Percentiles rank a stretch among this genome's conserved stretches.
Conservation (phyloP, 1,140 invertebrate genomes). For the Pristionchus pacificus region DNA sequence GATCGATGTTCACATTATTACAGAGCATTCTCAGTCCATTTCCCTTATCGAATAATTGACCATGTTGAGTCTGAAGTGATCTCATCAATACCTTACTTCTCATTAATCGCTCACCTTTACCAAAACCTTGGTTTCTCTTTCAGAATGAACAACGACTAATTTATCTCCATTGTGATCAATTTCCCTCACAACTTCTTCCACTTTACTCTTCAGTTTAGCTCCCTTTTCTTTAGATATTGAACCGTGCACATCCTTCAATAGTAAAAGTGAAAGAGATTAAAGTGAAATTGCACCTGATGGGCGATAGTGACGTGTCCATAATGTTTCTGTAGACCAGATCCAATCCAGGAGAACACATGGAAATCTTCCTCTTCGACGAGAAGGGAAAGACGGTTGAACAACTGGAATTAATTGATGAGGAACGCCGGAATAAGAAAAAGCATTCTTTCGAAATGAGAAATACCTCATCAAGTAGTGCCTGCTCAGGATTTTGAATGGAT, state of each 20-base stretch:
- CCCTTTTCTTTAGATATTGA: conserved; percentile 21
- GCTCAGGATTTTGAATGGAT: conserved; percentile 50
- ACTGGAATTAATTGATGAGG: conserved; percentile 18
- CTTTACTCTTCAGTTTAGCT: conserved; percentile 33
- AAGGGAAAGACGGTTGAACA: conserved; percentile 45
- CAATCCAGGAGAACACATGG: conserved; percentile 54
- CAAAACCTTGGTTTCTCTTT: conserved; percentile 55
- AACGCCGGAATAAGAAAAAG: not conserved
- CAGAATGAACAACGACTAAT: conserved; percentile 43
- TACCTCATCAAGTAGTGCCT: conserved; percentile 45
- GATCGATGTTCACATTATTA: conserved; percentile 50
- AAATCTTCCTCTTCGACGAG: conserved; percentile 51
- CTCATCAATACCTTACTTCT: too few species aligned
- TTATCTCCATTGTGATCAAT: conserved; percentile 41
- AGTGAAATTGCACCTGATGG: conserved; percentile 52
- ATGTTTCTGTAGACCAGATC: conserved; percentile 56
- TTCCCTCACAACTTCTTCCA: conserved; percentile 45
- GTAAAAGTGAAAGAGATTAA: too few species aligned
- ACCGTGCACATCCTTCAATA: conserved; percentile 13
- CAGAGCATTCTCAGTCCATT: conserved; percentile 48
- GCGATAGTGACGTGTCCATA: conserved; percentile 56
- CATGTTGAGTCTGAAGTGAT: too few species aligned
- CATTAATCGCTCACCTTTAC: conserved; percentile 50
- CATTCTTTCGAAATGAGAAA: not conserved
- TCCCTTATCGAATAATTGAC: conserved; percentile 56